Conservation (phyloP, 2,797 vertebrate species). For the Miichthys miiuy region DNA sequence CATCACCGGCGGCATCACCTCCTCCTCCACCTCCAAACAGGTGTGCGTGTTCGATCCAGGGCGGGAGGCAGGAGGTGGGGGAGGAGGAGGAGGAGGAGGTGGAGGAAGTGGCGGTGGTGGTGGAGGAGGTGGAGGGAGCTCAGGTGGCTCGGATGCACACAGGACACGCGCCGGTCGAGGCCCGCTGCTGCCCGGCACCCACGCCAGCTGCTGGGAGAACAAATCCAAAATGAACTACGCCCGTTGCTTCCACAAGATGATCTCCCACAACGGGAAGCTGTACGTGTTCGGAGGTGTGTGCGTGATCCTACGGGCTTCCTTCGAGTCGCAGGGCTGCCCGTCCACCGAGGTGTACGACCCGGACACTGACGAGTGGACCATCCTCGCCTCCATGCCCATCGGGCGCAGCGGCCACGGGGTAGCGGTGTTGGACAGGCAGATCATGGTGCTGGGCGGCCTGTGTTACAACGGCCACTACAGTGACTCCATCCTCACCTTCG, state of each 20-base stretch:
- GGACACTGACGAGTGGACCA: constrained; percentile 97
- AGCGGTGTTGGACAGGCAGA: constrained; percentile 96
- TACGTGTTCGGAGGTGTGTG: constrained; percentile 99
- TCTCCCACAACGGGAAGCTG: constrained; percentile 97
- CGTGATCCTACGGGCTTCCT: constrained; percentile 97
- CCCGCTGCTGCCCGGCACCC: constrained; percentile 86
- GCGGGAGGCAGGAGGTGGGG: constrained; percentile 91
- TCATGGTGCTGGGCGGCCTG: constrained; percentile 98
- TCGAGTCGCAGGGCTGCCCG: constrained; percentile 98
- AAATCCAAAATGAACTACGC: constrained; percentile 99
- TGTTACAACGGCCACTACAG: constrained; percentile 99
- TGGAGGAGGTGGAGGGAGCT: constrained; percentile 72
- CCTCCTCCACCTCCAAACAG: constrained; percentile 98
- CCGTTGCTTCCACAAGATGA: constrained; percentile 99
- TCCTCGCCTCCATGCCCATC: constrained; percentile 98
- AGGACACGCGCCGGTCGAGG: constrained; percentile 89
- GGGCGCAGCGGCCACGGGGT: constrained; percentile 98
- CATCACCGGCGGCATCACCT: constrained; percentile 98
- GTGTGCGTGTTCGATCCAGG: constrained; percentile 98
- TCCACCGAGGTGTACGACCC: constrained; percentile 99
- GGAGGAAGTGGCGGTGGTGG: not conserved
- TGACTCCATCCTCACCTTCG: constrained; percentile 99
- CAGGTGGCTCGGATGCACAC: constrained; percentile 85
- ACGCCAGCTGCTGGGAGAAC: constrained; percentile 97
- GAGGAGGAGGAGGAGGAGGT: constrained; percentile 70